phyloP scores from a whole-genome alignment of 2,888 invertebrate genomes.

The Octonoba sinensis region DNA sequence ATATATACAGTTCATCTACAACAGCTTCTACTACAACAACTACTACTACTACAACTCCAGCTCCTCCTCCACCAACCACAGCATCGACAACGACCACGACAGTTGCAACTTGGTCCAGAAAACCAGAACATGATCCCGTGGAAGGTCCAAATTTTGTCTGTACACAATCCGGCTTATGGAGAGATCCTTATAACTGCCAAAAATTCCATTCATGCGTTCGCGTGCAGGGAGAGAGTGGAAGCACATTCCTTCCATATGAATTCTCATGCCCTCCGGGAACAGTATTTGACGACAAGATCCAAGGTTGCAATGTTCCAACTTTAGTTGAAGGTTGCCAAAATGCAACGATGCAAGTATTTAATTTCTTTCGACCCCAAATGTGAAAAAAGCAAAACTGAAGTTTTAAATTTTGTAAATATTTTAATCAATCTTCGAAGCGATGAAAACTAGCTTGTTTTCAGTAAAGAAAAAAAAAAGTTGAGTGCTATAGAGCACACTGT shows the following conservation, averaged over 20 bases:
- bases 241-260: constrained; percentile 60
- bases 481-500: too few species aligned
- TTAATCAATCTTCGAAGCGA: too few species aligned
- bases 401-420: too few species aligned
- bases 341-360: constrained; percentile 46
- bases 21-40: constrained; percentile 34
- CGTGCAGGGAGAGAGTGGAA: constrained; percentile 48
- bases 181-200: constrained; percentile 65
- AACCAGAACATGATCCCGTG: constrained; percentile 41
- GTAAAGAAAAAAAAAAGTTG: too few species aligned
- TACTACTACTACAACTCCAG: constrained; percentile 28
- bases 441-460: too few species aligned
- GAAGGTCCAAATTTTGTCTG: constrained; percentile 47
- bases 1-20: constrained; percentile 14
- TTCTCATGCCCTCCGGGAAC: constrained; percentile 66
- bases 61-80: constrained; percentile 13
- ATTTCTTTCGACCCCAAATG: constrained; percentile 37
- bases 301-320: constrained; percentile 65
- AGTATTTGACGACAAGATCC: constrained; percentile 65
- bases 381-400: not conserved
- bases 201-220: constrained; percentile 66
- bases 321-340: constrained; percentile 65
- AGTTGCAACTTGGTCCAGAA: constrained; percentile 12
- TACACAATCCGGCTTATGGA: constrained; percentile 62
- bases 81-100: constrained; percentile 35